These are phyloP conservation scores for Theristicus caerulescens DNA, from an alignment of 2,113 vertebrate species.

Conservation along the genomic window DNA sequence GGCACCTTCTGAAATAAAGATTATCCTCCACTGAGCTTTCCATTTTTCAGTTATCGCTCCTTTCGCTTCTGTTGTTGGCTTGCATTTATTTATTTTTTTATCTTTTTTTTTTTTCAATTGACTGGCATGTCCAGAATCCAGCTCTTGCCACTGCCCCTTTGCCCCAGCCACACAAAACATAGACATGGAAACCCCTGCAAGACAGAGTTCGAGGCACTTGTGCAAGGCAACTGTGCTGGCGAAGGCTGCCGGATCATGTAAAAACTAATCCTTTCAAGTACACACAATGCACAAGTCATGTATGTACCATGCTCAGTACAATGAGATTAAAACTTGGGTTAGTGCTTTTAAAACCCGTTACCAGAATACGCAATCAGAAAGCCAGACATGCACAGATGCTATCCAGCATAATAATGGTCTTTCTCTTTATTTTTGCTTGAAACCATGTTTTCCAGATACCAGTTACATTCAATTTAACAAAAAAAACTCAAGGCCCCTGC, in stretches of 20 bases:
- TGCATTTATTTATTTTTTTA: neutral
- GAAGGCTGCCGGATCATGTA: neutral
- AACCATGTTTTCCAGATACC: neutral
- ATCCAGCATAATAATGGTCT: neutral
- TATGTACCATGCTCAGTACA: too few relatives aligned
- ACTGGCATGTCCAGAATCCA: neutral
- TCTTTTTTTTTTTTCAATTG: neutral
- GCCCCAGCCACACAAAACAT: too few relatives aligned
- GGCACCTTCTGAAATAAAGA: neutral
- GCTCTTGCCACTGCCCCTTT: neutral
- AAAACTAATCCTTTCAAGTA: neutral
- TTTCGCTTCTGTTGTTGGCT: neutral
- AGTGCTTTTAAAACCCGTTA: neutral
- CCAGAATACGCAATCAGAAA: neutral
- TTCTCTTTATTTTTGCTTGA: neutral
- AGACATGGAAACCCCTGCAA: neutral
- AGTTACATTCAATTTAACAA: neutral
- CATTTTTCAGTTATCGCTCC: neutral
- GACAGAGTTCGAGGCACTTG: neutral
- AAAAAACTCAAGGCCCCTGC: neutral
- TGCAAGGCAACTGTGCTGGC: neutral
- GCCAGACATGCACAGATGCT: neutral
- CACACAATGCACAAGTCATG: fast-evolving
- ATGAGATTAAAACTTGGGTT: neutral
- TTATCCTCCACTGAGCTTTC: neutral